Evolutionary conservation across 2,113 vertebrate genomes (phyloP), one percentile per base, ranked within the genome.

Genomic region (Stomatorhinus ivindoensis): DNA sequence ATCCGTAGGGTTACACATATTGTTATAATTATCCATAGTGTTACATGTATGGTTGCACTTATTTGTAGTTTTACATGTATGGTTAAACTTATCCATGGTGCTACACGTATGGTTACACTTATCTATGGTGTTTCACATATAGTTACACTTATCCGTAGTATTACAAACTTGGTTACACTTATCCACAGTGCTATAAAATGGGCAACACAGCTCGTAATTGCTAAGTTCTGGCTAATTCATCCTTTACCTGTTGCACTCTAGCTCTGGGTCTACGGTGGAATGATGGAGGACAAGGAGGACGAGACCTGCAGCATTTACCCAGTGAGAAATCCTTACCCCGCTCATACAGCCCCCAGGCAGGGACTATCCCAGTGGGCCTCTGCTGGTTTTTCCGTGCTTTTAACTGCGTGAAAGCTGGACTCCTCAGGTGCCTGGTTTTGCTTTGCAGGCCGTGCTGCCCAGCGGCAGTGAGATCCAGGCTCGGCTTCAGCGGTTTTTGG

Each of bases 401-500:
- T 69, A 69, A 31, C 27, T 69, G 61, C 10, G 0, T 69, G 61
- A 31, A 31, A 15, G 61, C n/a, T 13, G n/a, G n/a, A 31, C 61
- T 69, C 61, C n/a, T 31, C 61, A 69, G 61, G 10, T 31, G 61
- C 27, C n/a, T 69, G 61, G n/a, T 13, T 69, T 3, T 31, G 61
- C 61, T 13, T 69, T 0, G 91, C 44, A 88, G 89, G 86, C 48
- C 86, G 95, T 93, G 89, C 9, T 92, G 3, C 91, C 91, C 87
- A 92, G 93, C 47, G 93, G 89, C 3, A 89, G 88, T 69, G 92
- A 95, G 6, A 89, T 98, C 27, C 91, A 61, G 8, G 93, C 93
- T 1, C 94, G 95, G 85, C 87, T 97, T 24, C 95, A 96, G 39
- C 95, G 96, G 93, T 96, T 97, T 92, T 91, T 96, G 88, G 97